Percentiles rank a stretch among this genome's conserved stretches.
phyloP scores from a whole-genome alignment of 1,140 invertebrate genomes.

The Caerostris darwini region DNA sequence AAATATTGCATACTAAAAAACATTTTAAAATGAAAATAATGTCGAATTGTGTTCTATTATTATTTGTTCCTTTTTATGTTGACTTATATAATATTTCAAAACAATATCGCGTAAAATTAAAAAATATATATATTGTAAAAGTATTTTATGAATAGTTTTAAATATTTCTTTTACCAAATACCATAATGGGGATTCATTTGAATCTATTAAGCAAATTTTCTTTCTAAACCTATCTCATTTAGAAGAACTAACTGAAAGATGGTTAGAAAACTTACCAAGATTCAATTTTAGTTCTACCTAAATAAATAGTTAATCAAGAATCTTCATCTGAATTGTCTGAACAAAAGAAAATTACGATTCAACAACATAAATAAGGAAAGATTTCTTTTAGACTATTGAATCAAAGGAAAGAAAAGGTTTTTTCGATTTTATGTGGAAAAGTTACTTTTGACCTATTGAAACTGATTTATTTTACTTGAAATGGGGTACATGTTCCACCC shows the following conservation, averaged over 20 bases:
- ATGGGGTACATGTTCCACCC: slow-evolving; percentile 39
- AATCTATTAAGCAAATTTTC: too few relatives aligned
- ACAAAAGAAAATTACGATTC: slow-evolving; percentile 29
- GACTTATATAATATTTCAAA: too few relatives aligned
- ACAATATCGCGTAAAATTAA: too few relatives aligned
- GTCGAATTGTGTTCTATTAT: too few relatives aligned
- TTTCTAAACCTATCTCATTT: background rate
- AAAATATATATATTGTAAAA: too few relatives aligned
- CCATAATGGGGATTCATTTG: too few relatives aligned
- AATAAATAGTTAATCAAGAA: slow-evolving; percentile 10
- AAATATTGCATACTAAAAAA: too few relatives aligned
- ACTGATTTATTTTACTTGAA: slow-evolving; percentile 25
- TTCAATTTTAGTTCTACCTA: background rate
- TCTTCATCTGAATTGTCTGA: background rate
- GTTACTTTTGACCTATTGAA: slow-evolving; percentile 9
- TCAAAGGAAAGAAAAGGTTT: background rate
- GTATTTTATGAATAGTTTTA: too few relatives aligned
- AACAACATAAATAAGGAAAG: background rate
- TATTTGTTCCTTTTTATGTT: too few relatives aligned
- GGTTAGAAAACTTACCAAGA: background rate
- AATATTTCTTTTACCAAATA: too few relatives aligned
- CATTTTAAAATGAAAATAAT: too few relatives aligned
- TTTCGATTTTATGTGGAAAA: background rate
- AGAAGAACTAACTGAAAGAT: background rate
- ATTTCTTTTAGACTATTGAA: background rate